Conservation (phyloP, 2,113 vertebrate genomes). For the Lophotis ruficrista region DNA sequence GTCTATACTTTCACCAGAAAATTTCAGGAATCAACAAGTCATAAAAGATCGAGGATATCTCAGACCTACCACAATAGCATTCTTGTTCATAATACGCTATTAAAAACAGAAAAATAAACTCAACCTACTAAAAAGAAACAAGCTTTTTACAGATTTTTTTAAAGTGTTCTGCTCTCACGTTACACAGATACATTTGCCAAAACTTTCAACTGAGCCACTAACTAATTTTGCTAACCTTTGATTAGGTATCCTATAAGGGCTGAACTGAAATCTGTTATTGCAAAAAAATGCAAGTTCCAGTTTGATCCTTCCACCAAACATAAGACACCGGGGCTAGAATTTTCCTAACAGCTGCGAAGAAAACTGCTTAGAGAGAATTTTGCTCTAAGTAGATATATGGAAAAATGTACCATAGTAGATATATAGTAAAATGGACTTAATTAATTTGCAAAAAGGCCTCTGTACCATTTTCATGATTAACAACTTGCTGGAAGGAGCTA, state of each 20-base stretch:
- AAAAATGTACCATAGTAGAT: not conserved
- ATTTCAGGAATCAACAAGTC: not conserved
- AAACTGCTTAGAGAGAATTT: not conserved
- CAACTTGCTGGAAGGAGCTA: not conserved
- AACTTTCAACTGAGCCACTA: not conserved
- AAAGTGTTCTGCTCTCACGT: not conserved
- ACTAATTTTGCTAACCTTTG: not conserved
- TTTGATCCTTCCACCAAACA: not conserved
- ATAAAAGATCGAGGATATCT: not conserved
- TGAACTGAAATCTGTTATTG: not conserved
- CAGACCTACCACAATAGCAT: not conserved
- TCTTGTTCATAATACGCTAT: not conserved
- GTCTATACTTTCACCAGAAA: not conserved
- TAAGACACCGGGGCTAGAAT: not conserved
- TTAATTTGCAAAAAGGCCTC: not conserved
- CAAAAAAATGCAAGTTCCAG: not conserved
- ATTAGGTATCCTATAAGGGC: not conserved
- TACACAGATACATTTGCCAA: not conserved
- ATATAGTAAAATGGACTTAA: not conserved
- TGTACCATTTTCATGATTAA: not conserved
- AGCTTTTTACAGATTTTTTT: not conserved
- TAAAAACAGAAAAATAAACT: not conserved
- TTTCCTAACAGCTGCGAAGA: not conserved
- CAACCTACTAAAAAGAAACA: not conserved
- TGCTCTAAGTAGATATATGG: not conserved